Evolutionary conservation across 1,140 invertebrate species (phyloP), one percentile per base, ranked within the genome.

Genomic region (Euwallacea similis): DNA sequence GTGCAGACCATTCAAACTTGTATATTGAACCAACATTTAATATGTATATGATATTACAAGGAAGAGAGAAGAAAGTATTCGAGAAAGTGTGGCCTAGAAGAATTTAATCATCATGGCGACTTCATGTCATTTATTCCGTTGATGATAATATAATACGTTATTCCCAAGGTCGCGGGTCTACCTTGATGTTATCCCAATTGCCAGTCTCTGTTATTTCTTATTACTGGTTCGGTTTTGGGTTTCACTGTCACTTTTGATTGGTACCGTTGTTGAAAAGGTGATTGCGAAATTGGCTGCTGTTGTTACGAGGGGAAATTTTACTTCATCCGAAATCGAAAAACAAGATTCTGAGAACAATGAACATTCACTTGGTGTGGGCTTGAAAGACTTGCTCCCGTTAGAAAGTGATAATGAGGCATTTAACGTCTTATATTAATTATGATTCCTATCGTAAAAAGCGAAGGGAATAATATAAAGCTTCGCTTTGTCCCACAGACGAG

Each of bases 61-160:
- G 21, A 33, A 33, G 21, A 33, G 21, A 33, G 21, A 33, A 33
- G 21, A 33, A 33, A 33, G 21, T 33, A 33, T 33, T 33, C 33
- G 63, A 54, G 63, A 65, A 65, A 65, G 63, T 65, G 43, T 41
- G 63, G 47, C 50, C 50, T 65, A 65, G 47, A 65, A 55, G 63
- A 65, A 65, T 55, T 15, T 54, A 42, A 33, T 65, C 63, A 50
- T 65, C 63, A 65, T 65, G 41, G 11, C 63, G 63, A 65, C 63
- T 65, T 50, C 50, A 50, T 41, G 42, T 65, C 63, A 54, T 65
- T 65, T 65, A 65, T 65, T 65, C 54, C 43, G 46, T 13, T 65
- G 21, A 33, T 33, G 21, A 33, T 33, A n/a, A 65, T 65, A 65
- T 65, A 55, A 65, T 55, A 54, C 54, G 63, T 65, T 65, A 65